Evolutionary conservation across 2,113 vertebrate genomes (phyloP).

Genomic region (Tursiops truncatus): DNA sequence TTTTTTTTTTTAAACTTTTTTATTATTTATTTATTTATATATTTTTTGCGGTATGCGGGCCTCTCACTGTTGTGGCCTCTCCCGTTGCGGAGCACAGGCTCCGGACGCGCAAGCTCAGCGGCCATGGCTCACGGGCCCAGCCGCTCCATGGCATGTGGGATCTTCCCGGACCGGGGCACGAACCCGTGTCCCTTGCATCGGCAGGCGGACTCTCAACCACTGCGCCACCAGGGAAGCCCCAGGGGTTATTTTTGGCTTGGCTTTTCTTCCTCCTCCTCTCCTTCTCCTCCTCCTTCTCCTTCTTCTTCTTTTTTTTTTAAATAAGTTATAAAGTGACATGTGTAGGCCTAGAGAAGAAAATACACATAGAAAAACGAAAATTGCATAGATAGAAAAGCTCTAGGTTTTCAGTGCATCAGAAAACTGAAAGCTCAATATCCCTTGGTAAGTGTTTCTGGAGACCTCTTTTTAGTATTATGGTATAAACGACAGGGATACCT

Average conservation of each 20-base stretch:
- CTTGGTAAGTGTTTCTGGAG: not conserved
- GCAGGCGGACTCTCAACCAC: too few relatives aligned
- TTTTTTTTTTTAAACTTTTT: not conserved
- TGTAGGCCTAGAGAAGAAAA: not conserved
- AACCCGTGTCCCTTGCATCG: too few relatives aligned
- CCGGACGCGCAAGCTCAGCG: too few relatives aligned
- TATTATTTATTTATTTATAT: too few relatives aligned
- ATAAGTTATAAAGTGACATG: not conserved
- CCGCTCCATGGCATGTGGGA: too few relatives aligned
- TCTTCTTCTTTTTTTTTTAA: not conserved
- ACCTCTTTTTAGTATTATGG: slow-evolving; percentile 6
- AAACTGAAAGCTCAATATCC: slow-evolving; percentile 16
- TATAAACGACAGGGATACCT: not conserved
- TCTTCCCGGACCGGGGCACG: too few relatives aligned
- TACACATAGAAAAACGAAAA: slow-evolving; percentile 1
- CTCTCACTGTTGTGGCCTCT: too few relatives aligned
- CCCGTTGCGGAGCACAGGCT: too few relatives aligned
- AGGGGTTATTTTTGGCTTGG: not conserved
- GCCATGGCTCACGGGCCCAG: too few relatives aligned
- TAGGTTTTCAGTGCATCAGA: not conserved
- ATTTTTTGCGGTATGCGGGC: too few relatives aligned
- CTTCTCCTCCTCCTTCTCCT: not conserved
- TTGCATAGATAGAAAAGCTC: not conserved
- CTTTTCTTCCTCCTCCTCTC: not conserved
- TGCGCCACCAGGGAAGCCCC: too few relatives aligned